Percentiles rank a stretch among this genome's conserved stretches.
These are phyloP conservation scores for Perca flavescens DNA, from an alignment of 2,113 vertebrate genomes.

Conservation along the genomic window DNA sequence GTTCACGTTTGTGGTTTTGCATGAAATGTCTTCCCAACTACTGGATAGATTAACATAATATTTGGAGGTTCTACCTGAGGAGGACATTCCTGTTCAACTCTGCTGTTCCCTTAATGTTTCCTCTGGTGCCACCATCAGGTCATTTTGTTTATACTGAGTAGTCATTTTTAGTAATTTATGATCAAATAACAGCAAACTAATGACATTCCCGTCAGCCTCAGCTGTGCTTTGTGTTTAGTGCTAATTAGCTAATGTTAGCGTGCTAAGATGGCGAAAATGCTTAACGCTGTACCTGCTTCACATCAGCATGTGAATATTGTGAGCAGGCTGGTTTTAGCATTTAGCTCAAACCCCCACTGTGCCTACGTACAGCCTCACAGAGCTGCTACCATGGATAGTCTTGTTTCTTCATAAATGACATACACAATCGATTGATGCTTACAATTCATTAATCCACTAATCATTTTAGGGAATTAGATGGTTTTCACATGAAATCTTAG, in stretches of 20 bases:
- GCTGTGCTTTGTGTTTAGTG: not conserved
- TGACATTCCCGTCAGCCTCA: not conserved
- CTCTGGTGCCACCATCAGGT: not conserved
- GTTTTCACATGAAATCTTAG: not conserved
- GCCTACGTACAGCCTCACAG: not conserved
- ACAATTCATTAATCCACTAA: not conserved
- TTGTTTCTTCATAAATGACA: not conserved
- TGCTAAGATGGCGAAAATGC: not conserved
- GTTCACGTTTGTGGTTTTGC: not conserved
- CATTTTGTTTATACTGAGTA: not conserved
- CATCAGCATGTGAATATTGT: not conserved
- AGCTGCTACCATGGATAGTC: not conserved
- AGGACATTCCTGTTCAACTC: not conserved
- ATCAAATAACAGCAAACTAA: not conserved
- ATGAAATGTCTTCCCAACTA: not conserved
- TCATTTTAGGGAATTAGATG: not conserved
- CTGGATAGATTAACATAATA: not conserved
- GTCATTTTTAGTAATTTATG: not conserved
- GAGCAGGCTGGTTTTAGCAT: not conserved
- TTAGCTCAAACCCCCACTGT: not conserved
- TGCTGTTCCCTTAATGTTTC: not conserved
- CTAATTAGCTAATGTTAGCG: not conserved
- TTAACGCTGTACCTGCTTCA: not conserved
- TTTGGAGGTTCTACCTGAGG: no score
- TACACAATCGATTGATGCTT: not conserved